Evolutionary conservation across 2,113 vertebrate genomes (phyloP), one percentile per base, ranked within the genome.

Genomic region (Antennarius striatus): DNA sequence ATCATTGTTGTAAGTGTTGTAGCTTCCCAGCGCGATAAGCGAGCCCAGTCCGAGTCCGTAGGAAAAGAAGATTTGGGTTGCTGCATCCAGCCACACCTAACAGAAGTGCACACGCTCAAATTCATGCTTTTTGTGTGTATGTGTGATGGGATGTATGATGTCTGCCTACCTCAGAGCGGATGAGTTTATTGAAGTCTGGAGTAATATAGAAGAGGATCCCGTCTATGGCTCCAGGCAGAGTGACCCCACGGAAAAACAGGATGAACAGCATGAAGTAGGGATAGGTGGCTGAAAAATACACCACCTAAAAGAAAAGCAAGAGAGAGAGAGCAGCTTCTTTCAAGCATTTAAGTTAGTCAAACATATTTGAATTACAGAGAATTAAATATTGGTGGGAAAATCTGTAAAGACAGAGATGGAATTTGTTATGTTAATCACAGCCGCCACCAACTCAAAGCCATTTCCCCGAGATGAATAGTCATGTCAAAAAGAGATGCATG

Each of bases 41-140:
- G 95, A 96, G 10, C 96, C 96, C 59, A 97, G 82, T 16, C 96
- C 96, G 72, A 97, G 80, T 6, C 96, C 96, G 0, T 97, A 96
- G 30, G 95, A 96, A 63, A 96, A 97, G 88, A 97, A 96, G 77
- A 97, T 97, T 64, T 97, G 96, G 3, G 95, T 96, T 14, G 95
- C 95, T 11, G 96, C 96, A 0, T 97, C 96, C 88, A 96, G 88
- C 96, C 96, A 97, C 72, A 97, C 96, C 96, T 96, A 63, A 48
- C 75, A 46, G 77, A 52, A 14, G 80, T 4, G 63, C 0, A 7
- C 0, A 32, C 3, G 0, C 3, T 5, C 0, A 0, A 5, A 45
- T 57, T 28, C 16, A 6, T 17, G 39, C 1, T 40, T 7, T n/a
- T 2, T 2, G 14, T 6, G 15, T 40, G 12, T 30, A 10, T 30